Conservation (phyloP, 2,797 vertebrate species). For the Anguilla anguilla region DNA sequence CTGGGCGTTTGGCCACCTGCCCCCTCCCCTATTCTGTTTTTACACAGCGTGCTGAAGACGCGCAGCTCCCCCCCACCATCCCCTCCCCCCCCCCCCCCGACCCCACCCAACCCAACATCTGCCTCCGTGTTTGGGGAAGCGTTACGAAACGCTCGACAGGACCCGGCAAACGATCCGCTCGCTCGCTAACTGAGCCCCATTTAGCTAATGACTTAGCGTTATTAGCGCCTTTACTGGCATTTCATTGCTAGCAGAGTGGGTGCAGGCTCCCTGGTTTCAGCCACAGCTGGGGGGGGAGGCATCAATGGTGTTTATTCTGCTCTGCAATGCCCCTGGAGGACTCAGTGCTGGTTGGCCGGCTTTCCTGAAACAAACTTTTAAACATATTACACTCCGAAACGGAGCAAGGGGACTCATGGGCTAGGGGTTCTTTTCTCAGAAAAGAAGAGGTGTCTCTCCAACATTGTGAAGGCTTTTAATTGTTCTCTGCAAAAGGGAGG, state of each 20-base stretch:
- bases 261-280: slow-evolving; percentile 55
- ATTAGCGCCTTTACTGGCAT: slow-evolving; percentile 57
- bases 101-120: slow-evolving; percentile 11
- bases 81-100: too few species aligned
- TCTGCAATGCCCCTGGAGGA: slow-evolving; percentile 52
- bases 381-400: slow-evolving; percentile 35
- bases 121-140: not conserved
- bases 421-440: not conserved
- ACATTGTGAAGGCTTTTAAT: not conserved
- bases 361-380: slow-evolving; percentile 49
- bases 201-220: slow-evolving; percentile 51
- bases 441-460: not conserved
- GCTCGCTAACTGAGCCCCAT: slow-evolving; percentile 54
- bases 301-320: slow-evolving; percentile 55
- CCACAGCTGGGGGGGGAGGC: slow-evolving; percentile 60
- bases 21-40: slow-evolving; percentile 30
- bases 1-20: slow-evolving; percentile 31
- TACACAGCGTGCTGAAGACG: slow-evolving; percentile 38
- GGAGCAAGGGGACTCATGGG: not conserved
- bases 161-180: slow-evolving; percentile 8
- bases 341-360: slow-evolving; percentile 39
- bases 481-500: slow-evolving; percentile 7
- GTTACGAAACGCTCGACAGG: slow-evolving; percentile 12
- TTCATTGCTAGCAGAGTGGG: slow-evolving; percentile 60
- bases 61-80: not conserved